A percentile compares a stretch with the other conserved stretches of the same genome.
phyloP scores from a whole-genome alignment of 2,797 vertebrate species.

The Rhyacichthys aspro region DNA sequence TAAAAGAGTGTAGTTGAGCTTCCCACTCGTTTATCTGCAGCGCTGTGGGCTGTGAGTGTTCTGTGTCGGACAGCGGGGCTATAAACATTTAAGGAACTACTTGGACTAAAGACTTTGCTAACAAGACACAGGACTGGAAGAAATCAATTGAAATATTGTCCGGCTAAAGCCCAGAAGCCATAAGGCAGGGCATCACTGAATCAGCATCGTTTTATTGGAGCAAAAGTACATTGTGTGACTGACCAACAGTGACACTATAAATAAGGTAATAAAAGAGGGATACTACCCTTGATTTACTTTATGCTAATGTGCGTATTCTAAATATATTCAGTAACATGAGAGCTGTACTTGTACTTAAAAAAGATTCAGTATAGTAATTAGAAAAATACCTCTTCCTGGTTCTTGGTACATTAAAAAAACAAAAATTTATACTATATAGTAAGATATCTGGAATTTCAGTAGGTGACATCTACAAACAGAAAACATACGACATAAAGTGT shows the following conservation, averaged over 20 bases:
- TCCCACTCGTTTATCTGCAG: neutral
- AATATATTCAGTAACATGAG: neutral
- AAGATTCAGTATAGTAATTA: no score
- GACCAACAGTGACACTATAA: constrained; percentile 11
- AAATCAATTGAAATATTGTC: constrained; percentile 22
- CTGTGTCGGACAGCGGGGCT: constrained; percentile 11
- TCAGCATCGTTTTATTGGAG: constrained; percentile 2
- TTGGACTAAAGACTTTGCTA: constrained; percentile 22
- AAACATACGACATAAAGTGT: no score
- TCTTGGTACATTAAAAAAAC: no score
- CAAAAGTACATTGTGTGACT: neutral
- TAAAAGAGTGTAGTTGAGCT: constrained; percentile 3
- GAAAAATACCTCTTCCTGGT: no score
- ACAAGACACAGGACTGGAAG: constrained; percentile 15
- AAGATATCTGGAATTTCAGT: no score
- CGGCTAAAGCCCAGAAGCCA: constrained; percentile 15
- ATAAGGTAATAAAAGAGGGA: constrained; percentile 3
- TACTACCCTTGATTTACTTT: neutral
- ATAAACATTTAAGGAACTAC: constrained; percentile 12
- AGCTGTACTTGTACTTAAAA: no score
- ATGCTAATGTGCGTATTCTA: constrained; percentile 1
- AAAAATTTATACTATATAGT: no score
- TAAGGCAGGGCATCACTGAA: neutral
- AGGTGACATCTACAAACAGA: no score
- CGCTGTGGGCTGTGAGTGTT: neutral